phyloP scores from a whole-genome alignment of 2,888 invertebrate genomes.

The Parnassius orleans region DNA sequence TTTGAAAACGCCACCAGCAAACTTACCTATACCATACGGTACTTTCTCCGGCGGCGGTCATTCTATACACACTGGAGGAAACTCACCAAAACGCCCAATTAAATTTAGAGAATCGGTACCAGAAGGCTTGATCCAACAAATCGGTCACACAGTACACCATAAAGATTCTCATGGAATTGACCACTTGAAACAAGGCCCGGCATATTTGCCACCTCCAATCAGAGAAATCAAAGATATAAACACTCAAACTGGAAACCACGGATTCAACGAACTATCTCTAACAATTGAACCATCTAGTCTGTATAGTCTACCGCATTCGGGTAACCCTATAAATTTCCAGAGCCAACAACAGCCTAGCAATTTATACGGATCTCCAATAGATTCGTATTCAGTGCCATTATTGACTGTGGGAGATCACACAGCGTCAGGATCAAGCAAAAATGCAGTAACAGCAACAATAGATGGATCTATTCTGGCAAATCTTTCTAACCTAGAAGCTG shows the following conservation, averaged over 20 bases:
- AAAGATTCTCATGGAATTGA: slow-evolving; percentile 82
- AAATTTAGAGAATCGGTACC: slow-evolving; percentile 89
- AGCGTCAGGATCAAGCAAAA: slow-evolving; percentile 65
- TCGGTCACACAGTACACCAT: slow-evolving; percentile 83
- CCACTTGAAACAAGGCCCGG: slow-evolving; percentile 69
- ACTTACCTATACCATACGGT: slow-evolving; percentile 69
- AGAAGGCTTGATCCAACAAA: slow-evolving; percentile 84
- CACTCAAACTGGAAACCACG: slow-evolving; percentile 49
- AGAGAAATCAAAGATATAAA: slow-evolving; percentile 76
- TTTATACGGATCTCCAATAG: slow-evolving; percentile 69
- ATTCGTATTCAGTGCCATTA: slow-evolving; percentile 77
- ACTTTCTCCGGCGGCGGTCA: slow-evolving; percentile 68
- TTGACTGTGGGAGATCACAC: slow-evolving; percentile 75
- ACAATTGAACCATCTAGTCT: slow-evolving; percentile 75
- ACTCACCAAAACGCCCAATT: slow-evolving; percentile 82
- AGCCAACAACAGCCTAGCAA: slow-evolving; percentile 49
- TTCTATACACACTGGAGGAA: slow-evolving; percentile 62
- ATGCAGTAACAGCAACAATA: slow-evolving; percentile 60
- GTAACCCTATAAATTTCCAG: slow-evolving; percentile 75
- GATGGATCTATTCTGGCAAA: slow-evolving; percentile 67
- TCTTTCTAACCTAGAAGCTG: slow-evolving; percentile 64
- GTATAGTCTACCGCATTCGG: slow-evolving; percentile 75
- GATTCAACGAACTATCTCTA: slow-evolving; percentile 53
- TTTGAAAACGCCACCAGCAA: slow-evolving; percentile 49
- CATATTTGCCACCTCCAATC: slow-evolving; percentile 85